phyloP scores from a whole-genome alignment of 2,113 vertebrate species.

The Symphodus melops region DNA sequence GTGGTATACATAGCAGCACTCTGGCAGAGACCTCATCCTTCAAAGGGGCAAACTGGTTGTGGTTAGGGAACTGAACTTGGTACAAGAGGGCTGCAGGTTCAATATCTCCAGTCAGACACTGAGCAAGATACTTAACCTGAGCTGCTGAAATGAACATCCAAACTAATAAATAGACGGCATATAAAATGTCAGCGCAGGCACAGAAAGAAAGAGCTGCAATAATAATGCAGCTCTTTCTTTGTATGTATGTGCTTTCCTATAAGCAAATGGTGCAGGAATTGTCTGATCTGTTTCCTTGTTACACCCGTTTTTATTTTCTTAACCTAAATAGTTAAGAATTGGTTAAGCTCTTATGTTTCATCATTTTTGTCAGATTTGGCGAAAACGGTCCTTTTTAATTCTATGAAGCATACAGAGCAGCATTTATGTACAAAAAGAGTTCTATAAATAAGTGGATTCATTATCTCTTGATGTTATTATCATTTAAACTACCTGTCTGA shows the following conservation, averaged over 20 bases:
- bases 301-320: neutral
- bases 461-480: constrained; percentile 35
- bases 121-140: constrained; percentile 84
- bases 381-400: constrained; percentile 6
- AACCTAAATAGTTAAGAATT: neutral
- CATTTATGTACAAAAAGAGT: neutral
- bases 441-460: constrained; percentile 10
- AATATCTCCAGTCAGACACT: constrained; percentile 83
- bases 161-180: constrained; percentile 84
- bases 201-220: constrained; percentile 53
- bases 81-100: constrained; percentile 82
- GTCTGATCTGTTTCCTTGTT: constrained; percentile 1
- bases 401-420: neutral
- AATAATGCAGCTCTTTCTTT: constrained; percentile 33
- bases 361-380: constrained; percentile 23
- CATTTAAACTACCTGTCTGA: constrained; percentile 52
- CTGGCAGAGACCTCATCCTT: constrained; percentile 81
- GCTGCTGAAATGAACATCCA: constrained; percentile 80
- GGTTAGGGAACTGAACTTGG: constrained; percentile 85
- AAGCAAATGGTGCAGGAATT: neutral
- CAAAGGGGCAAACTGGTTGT: constrained; percentile 82
- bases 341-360: neutral
- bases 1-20: constrained; percentile 76
- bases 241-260: constrained; percentile 8
- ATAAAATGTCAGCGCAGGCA: constrained; percentile 79